phyloP scores from a whole-genome alignment of 2,888 invertebrate genomes.

The Aproaerema taeniolella region DNA sequence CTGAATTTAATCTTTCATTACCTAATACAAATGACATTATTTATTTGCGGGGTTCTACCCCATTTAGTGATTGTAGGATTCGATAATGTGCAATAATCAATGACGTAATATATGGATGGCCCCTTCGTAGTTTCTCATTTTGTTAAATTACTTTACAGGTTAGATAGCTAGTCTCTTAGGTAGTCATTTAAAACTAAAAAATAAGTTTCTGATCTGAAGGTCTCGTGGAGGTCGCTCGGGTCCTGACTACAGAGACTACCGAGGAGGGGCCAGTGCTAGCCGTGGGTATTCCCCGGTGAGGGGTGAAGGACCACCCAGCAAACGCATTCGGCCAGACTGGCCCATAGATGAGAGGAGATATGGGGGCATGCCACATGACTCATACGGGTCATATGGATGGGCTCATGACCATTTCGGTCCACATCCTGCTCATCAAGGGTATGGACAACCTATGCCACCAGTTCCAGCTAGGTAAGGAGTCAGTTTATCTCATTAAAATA shows the following conservation, averaged over 20 bases:
- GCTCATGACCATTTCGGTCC: slow-evolving; percentile 73
- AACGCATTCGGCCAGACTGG: slow-evolving; percentile 87
- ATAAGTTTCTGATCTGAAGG: slow-evolving; percentile 27
- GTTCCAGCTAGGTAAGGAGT: slow-evolving; percentile 66
- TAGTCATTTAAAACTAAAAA: background rate
- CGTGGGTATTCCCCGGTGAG: slow-evolving; percentile 87
- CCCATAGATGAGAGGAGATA: slow-evolving; percentile 71
- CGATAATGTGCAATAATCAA: too few species aligned
- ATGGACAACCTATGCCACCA: slow-evolving; percentile 76
- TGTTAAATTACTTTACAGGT: background rate
- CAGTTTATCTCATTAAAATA: too few species aligned
- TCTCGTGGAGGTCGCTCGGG: slow-evolving; percentile 82
- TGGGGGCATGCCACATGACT: slow-evolving; percentile 71
- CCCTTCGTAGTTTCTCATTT: background rate
- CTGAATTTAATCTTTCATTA: too few species aligned
- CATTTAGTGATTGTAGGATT: too few species aligned
- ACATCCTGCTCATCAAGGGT: slow-evolving; percentile 79
- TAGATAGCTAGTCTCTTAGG: too few species aligned
- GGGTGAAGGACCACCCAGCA: slow-evolving; percentile 86
- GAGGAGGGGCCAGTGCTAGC: slow-evolving; percentile 82
- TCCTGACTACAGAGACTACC: slow-evolving; percentile 87
- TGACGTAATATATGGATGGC: too few species aligned
- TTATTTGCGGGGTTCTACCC: too few species aligned
- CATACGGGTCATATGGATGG: slow-evolving; percentile 76
- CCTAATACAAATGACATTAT: too few species aligned